phyloP scores from a whole-genome alignment of 2,797 vertebrate genomes.

The Triplophysa bombifrons region DNA sequence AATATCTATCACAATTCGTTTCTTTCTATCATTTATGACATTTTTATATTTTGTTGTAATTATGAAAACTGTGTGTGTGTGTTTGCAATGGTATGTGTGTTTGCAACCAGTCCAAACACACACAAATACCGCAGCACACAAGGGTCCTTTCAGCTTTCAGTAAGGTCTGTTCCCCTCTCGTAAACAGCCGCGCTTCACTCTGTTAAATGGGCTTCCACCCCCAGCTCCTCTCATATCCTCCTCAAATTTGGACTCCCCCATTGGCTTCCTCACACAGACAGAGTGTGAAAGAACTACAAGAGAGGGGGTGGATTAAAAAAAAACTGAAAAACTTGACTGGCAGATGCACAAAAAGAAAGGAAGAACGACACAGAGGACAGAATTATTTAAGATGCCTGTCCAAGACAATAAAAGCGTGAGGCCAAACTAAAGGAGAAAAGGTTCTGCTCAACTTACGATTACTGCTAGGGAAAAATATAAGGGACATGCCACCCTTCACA shows the following conservation, averaged over 20 bases:
- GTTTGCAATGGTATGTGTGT: background rate
- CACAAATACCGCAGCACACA: conserved; percentile 16
- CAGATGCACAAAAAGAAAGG: conserved; percentile 25
- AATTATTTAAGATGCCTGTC: conserved; percentile 30
- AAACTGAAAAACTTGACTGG: conserved; percentile 17
- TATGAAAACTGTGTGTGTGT: background rate
- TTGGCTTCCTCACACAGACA: background rate
- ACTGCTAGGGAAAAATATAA: conserved; percentile 30
- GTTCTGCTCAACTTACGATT: conserved; percentile 29
- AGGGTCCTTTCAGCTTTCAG: conserved; percentile 40
- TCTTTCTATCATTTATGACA: too few species aligned
- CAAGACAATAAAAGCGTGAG: conserved; percentile 14
- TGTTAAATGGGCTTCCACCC: conserved; percentile 39
- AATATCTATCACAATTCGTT: too few species aligned
- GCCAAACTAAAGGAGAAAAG: conserved; percentile 26
- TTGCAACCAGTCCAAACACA: background rate
- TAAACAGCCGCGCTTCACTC: conserved; percentile 36
- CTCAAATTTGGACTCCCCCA: conserved; percentile 37
- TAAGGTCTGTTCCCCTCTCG: conserved; percentile 9
- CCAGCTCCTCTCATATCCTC: conserved; percentile 27
- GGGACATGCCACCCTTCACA: background rate
- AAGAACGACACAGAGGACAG: conserved; percentile 19
- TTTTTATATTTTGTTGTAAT: too few species aligned
- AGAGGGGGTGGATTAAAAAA: conserved; percentile 16
- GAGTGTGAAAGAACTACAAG: conserved; percentile 13